These are phyloP conservation scores for Brachycybe producta DNA, from an alignment of 2,888 invertebrate species.

Conservation along the genomic window DNA sequence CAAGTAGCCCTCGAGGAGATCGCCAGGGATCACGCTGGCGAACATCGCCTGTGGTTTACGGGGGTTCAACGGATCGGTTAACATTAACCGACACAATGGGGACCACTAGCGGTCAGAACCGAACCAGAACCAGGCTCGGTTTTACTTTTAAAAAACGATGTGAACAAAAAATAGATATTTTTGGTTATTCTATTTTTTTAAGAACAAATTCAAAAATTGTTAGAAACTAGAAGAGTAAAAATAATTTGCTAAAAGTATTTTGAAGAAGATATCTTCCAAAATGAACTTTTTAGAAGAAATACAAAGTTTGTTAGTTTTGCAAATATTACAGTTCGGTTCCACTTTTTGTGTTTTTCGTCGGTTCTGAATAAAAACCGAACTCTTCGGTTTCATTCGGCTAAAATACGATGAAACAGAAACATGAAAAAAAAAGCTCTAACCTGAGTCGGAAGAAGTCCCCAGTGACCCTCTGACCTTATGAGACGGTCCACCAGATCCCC, in stretches of 20 bases:
- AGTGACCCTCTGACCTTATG: slow-evolving; percentile 56
- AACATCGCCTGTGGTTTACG: slow-evolving; percentile 63
- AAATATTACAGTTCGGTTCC: too few relatives aligned
- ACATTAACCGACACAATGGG: too few relatives aligned
- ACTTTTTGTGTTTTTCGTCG: too few relatives aligned
- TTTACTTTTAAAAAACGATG: too few relatives aligned
- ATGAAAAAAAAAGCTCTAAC: slow-evolving; percentile 26
- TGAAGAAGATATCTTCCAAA: neutral
- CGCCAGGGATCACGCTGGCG: slow-evolving; percentile 81
- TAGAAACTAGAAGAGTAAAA: too few relatives aligned
- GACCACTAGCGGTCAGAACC: too few relatives aligned
- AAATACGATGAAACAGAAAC: slow-evolving; percentile 3
- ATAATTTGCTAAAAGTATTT: neutral
- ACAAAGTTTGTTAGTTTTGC: neutral
- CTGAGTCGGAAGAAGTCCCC: slow-evolving; percentile 74
- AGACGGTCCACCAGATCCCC: slow-evolving; percentile 73
- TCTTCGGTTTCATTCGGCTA: neutral
- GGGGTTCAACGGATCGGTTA: too few relatives aligned
- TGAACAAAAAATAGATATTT: too few relatives aligned
- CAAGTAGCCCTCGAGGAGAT: slow-evolving; percentile 65
- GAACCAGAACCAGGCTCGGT: too few relatives aligned
- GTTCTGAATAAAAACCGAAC: neutral
- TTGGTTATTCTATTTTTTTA: too few relatives aligned
- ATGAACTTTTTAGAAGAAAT: neutral
- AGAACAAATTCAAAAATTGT: too few relatives aligned